Base-by-base conservation (phyloP, 2,888 invertebrate species). In the Apotomis turbidana region DNA sequence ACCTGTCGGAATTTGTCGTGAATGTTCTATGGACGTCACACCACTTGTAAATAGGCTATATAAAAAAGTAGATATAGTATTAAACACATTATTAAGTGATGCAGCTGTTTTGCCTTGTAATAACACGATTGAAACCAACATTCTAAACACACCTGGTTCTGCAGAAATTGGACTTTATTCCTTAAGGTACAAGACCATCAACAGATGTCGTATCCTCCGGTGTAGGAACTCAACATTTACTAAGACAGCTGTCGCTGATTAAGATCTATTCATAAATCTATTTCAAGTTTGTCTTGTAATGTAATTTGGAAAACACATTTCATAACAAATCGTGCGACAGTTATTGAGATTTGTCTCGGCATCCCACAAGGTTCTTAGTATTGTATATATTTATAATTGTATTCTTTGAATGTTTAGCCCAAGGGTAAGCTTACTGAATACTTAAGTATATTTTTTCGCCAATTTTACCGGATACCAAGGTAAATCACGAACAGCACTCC, bases 241-340 rank as follows among this genome's bases (percentile, higher is more conserved):
- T 61, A 51, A 74, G 73, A 75, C 69, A 74, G 67, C 76, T 81
- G 83, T 84, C 81, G 75, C 52, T 70, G 83, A 84, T 84, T 76
- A 77, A 60, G 71, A 83, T 81, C 82, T 67, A 59, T 80, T 80
- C 77, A 74, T 79, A 72, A 80, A 79, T 84, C 81, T 83, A 76
- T 77, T 83, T 80, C 83, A 76, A 49, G 67, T 74, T 75, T 76
- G 44, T 74, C 76, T 74, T 51, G 71, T 71, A 71, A 61, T 49
- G 61, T 49, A 57, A 61, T 71, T 71, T 67, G 38, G 71, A 36
- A 49, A 68, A 58, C 38, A 57, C 61, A 67, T 71, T 60, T 67
- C 71, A 61, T 67, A 67, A 67, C 55, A 71, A 51, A 58, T 55
- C 13, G 51, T 41, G 10, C 8, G 71, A 57, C 71, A 55, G 60